These are phyloP conservation scores for Batillaria attramentaria DNA, from an alignment of 1,140 invertebrate species.

Conservation along the genomic window DNA sequence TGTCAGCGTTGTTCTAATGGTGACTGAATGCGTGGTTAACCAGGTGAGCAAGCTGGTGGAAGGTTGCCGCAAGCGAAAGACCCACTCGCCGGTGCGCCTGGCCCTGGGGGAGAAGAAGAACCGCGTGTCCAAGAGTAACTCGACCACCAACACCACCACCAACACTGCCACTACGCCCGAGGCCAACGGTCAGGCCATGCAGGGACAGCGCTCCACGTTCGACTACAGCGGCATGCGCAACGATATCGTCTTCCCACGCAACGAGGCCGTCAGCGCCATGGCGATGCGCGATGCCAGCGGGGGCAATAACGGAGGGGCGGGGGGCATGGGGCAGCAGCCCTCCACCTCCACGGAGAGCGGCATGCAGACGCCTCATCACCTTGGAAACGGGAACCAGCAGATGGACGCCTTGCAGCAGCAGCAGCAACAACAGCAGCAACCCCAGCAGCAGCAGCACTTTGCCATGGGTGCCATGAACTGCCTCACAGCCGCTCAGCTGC, in stretches of 20 bases:
- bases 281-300: conserved; percentile 12
- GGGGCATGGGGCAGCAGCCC: background rate
- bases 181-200: conserved; percentile 10
- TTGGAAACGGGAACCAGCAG: conserved; percentile 14
- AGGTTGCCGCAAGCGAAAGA: conserved; percentile 31
- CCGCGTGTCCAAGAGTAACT: background rate
- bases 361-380: conserved; percentile 19
- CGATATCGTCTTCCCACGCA: conserved; percentile 30
- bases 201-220: conserved; percentile 23
- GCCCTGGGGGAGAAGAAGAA: conserved; percentile 29
- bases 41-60: conserved; percentile 31
- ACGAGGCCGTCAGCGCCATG: conserved; percentile 28
- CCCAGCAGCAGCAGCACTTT: conserved; percentile 27
- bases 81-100: conserved; percentile 28
- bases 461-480: conserved; percentile 32
- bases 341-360: conserved; percentile 16
- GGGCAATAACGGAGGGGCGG: background rate
- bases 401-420: conserved; percentile 16
- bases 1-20: no score
- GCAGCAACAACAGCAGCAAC: conserved; percentile 26
- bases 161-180: conserved; percentile 18
- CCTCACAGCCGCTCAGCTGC: conserved; percentile 22
- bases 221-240: conserved; percentile 26
- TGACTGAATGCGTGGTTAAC: no score
- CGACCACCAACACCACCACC: conserved; percentile 20